Base-by-base conservation (phyloP, 2,888 invertebrate species). In the Acleris holmiana region DNA sequence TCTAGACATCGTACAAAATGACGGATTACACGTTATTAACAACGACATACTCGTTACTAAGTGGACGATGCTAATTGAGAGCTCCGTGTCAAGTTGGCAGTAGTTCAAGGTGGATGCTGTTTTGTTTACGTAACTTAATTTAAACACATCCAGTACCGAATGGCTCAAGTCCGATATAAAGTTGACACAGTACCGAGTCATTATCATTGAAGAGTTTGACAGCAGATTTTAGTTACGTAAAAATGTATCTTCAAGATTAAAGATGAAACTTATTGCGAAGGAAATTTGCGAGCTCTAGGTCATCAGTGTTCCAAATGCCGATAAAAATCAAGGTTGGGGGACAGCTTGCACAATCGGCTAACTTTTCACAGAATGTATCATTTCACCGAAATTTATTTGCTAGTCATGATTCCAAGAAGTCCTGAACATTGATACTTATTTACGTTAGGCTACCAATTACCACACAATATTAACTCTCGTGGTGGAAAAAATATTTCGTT, bases 71-170 rank as follows among this genome's bases (percentile, higher is more conserved):
- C 29, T 50, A 49, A 55, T 55, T 60, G 10, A 29, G 41, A 49
- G 49, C 44, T 65, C 35, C 48, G 29, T 29, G 49, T 44, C 49
- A 40, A 44, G 44, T 60, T 18, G 50, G 40, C 49, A 53, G 49
- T 50, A 60, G 65, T 54, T 65, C 65, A 65, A 65, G 65, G 65
- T 60, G 48, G 59, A 44, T 50, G 46, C 25, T 56, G 55, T 49
- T 65, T 55, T 44, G 18, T 44, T 65, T 54, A 44, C 60, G 46
- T 59, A 65, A 65, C 44, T 48, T 54, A 13, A 41, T n/a, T 48
- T 48, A 49, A 49, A 59, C 17, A 47, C 17, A 41, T 44, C 35
- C 29, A 35, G 13, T 13, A 3, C 35, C 35, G 35, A 35, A 8
- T 8, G 10, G 13, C 0, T 35, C 35, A 4, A 13, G 4, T 35